A percentile compares a stretch with the other conserved stretches of the same genome.
Conservation (phyloP, 2,888 invertebrate species). For the Formica aserva region DNA sequence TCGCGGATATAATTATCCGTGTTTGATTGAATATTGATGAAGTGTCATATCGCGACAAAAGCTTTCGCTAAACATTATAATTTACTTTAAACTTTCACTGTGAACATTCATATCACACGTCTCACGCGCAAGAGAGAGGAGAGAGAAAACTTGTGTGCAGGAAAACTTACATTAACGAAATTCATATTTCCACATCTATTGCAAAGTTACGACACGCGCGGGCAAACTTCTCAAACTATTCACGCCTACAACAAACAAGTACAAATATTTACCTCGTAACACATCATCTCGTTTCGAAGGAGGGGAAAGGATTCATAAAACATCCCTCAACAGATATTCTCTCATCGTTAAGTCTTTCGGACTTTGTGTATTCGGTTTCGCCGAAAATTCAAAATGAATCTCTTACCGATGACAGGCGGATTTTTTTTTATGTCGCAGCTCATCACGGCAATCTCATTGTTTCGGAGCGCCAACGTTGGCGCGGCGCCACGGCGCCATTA, state of each 20-base stretch:
- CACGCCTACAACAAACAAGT: not conserved
- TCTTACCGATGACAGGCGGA: not conserved
- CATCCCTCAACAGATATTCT: too few relatives aligned
- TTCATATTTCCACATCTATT: slow-evolving; percentile 16
- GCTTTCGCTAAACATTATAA: not conserved
- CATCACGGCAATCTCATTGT: slow-evolving; percentile 40
- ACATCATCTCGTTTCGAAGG: not conserved
- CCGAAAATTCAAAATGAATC: slow-evolving; percentile 23
- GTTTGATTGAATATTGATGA: slow-evolving; percentile 2
- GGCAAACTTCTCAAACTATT: not conserved
- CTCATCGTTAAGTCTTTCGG: not conserved
- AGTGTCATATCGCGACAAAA: not conserved
- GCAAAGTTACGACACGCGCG: not conserved
- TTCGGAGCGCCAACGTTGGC: slow-evolving; percentile 19
- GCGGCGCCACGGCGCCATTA: slow-evolving; percentile 36
- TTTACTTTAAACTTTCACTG: not conserved
- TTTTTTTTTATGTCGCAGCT: slow-evolving; percentile 8
- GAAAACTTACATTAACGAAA: slow-evolving; percentile 5
- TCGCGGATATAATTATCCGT: not conserved
- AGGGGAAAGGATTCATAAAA: not conserved
- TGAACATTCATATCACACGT: not conserved
- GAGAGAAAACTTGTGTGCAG: not conserved
- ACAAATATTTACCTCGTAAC: slow-evolving; percentile 17
- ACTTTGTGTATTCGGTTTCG: not conserved
- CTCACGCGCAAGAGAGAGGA: not conserved